Evolutionary conservation across 1,140 invertebrate species (phyloP), one percentile per base, ranked within the genome.

Genomic region (Acyrthosiphon pisum): DNA sequence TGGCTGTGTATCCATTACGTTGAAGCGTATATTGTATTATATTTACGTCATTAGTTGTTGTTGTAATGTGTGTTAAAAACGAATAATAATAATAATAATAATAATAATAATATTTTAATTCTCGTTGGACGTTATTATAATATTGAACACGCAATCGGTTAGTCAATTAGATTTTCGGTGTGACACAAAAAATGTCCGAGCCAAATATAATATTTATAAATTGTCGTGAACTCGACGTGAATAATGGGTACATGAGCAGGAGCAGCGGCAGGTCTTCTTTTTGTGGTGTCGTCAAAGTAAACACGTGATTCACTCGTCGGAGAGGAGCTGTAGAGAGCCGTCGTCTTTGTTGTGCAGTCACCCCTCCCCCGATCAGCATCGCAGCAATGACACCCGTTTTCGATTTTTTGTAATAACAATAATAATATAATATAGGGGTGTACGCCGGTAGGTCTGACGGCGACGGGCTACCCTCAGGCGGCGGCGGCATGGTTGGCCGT

Each of bases 301-400:
- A 89, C 88, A 89, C 50, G 88, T 89, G 88, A 89, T 89, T 56
- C 88, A 89, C 23, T 89, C 9, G 60, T 76, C 60, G 30, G 60
- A 76, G 60, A 76, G 60, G 60, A 76, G 20, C 48, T 48, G 30
- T 11, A 76, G 60, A 76, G 50, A 88, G 87, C 50, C 50, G n/a
- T 53, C 48, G 50, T 89, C 88, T 89, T 89, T 89, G 35, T 83
- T 23, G 6, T 83, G 35, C 22, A 14, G n/a, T 89, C 37, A 20
- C 7, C n/a, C 30, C 50, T 23, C 48, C 88, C 46, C 50, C 53
- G 37, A 6, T 37, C 35, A 11, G 8, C 20, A 20, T 20, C 84
- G 26, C 41, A 6, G 84, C 26, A 46, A 20, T 20, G 88, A 89
- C 88, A 56, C 88, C 88, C 88, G 88, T 89, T 35, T 50, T 26